Evolutionary conservation across 2,888 invertebrate genomes (phyloP), one percentile per base, ranked within the genome.

Genomic region (Pterobdella sp.): DNA sequence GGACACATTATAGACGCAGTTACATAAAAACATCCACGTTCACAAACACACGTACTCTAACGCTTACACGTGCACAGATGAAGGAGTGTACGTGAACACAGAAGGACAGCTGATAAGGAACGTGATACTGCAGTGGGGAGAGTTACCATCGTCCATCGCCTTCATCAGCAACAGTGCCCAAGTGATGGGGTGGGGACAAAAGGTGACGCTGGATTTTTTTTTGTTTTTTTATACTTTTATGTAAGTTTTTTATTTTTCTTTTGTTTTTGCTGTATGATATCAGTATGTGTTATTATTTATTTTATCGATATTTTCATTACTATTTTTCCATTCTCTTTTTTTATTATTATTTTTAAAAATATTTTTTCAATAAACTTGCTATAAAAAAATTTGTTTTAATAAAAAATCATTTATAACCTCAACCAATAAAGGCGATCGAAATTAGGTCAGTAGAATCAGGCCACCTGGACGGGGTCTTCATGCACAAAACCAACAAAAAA

Each of bases 401-500:
- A n/a, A n/a, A n/a, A n/a, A n/a, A n/a, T n/a, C n/a, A n/a, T n/a
- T n/a, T 18, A 42, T 42, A 42, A 42, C 42, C 42, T 14, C 42
- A 42, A 42, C 42, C 42, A 42, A 42, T 7, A 42, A 22, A 98
- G 87, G 98, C 98, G 80, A 99, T 99, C 83, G 98, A 99, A 87
- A 98, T 99, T 81, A 90, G 98, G 81, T 94, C 95, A 77, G 97
- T 97, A 73, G 97, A 98, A 86, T 96, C 95, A 76, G 98, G 98
- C 77, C 97, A 98, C 85, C 88, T 99, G 81, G 98, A 99, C 85
- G 98, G 97, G 79, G 98, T 99, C 73, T 99, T 99, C 85, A 99
- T 99, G 98, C 98, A 99, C 89, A 99, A 99, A 87, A 98, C 98
- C 87, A 95, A 97, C 83, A 98, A 99, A 87, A 91, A 96, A 86